Conservation (phyloP, 2,797 vertebrate species). For the Typhlichthys eigenmanni region DNA sequence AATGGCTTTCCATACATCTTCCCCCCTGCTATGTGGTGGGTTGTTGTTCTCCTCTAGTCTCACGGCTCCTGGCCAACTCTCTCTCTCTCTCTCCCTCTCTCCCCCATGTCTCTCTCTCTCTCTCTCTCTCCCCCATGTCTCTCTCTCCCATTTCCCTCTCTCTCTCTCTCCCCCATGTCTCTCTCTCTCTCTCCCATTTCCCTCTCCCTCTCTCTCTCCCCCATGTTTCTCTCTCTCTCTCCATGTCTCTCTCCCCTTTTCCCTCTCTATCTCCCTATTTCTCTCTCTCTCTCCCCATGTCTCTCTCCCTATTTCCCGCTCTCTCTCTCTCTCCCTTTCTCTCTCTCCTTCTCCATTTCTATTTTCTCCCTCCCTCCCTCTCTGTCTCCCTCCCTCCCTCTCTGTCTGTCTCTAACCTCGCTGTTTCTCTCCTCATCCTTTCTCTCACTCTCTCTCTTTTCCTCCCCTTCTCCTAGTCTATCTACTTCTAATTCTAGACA, state of each 20-base stretch:
- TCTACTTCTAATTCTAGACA: neutral
- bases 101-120: neutral
- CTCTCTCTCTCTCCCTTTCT: constrained; percentile 13
- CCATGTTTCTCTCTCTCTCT: neutral
- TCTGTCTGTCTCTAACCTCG: neutral
- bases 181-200: too few species aligned
- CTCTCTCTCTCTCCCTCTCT: constrained; percentile 22
- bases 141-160: too few species aligned
- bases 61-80: constrained; percentile 10
- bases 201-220: constrained; percentile 5
- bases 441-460: constrained; percentile 10
- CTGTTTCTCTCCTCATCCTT: constrained; percentile 3
- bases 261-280: too few species aligned
- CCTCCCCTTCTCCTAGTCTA: constrained; percentile 33
- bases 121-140: too few species aligned
- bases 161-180: too few species aligned
- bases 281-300: too few species aligned
- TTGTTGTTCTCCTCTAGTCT: too few species aligned
- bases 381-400: neutral
- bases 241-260: neutral
- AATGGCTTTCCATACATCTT: constrained; percentile 77
- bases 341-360: constrained; percentile 15
- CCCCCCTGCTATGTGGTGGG: neutral
- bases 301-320: neutral
- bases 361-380: neutral